Base-by-base conservation (phyloP, 2,113 vertebrate species). In the Athene cunicularia region DNA sequence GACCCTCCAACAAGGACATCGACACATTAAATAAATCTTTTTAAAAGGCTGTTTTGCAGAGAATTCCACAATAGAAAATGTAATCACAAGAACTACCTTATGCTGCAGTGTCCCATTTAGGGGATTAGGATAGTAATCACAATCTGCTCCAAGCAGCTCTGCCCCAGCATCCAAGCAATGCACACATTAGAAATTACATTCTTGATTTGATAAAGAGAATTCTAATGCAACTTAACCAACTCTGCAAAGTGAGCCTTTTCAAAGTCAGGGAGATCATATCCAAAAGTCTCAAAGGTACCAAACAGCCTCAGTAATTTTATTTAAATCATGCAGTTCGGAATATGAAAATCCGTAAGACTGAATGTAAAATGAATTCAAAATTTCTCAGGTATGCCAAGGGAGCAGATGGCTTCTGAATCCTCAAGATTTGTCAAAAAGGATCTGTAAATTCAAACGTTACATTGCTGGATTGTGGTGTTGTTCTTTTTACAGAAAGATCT, bases 101-200 rank as follows among this genome's bases (percentile, higher is more conserved):
- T 93, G 88, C 81, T 95, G 82, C 83, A 89, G 80, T 77, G 88
- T 72, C 96, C 95, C 93, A 96, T 74, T 97, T 90, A 92, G 84
- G 74, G 84, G 81, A 95, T 97, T 96, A 95, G 94, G 85, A n/a
- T 32, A 63, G 79, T 95, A 97, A 96, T 96, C 85, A 49, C 70
- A 95, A 84, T 96, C 95, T 96, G 95, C 63, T 93, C 91, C 88
- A n/a, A 93, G 71, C 72, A 86, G 55, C 80, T 86, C 84, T 86
- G 53, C 37, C 89, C 58, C 55, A 74, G 79, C 66, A 88, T 9
- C 49, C 82, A 43, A 58, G n/a, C 74, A 24, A 43, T 47, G 75
- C 16, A 12, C 11, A 11, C 58, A 39, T 35, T 24, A 59, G 53
- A 87, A 92, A 86, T 50, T 2, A 82, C 72, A 70, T 55, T 60